Conservation (phyloP, 2,797 vertebrate species). For the Pogonophryne albipinna region DNA sequence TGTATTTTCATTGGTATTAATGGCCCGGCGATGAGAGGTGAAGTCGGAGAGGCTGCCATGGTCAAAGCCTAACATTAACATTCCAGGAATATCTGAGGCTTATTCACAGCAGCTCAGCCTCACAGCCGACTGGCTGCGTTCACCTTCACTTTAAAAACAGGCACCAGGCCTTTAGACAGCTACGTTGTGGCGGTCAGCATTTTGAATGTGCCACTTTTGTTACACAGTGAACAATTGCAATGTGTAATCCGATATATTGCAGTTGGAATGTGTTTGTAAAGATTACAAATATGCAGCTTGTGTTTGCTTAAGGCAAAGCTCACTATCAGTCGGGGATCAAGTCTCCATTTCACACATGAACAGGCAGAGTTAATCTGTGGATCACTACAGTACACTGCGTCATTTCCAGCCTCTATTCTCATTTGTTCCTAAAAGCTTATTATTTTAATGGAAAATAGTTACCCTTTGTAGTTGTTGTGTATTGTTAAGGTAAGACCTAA, state of each 20-base stretch:
- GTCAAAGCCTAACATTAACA: constrained; percentile 81
- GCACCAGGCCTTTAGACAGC: constrained; percentile 37
- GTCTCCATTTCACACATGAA: constrained; percentile 89
- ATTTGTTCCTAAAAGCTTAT: constrained; percentile 60
- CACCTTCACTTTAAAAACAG: constrained; percentile 65
- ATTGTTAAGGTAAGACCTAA: constrained; percentile 48
- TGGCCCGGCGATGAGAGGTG: constrained; percentile 61
- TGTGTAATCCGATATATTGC: constrained; percentile 79
- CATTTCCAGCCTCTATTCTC: constrained; percentile 58
- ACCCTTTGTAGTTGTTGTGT: constrained; percentile 52
- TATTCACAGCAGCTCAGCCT: constrained; percentile 65
- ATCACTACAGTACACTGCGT: constrained; percentile 82
- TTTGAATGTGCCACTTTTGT: constrained; percentile 71
- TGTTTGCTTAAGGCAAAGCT: constrained; percentile 78
- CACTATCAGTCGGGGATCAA: constrained; percentile 85
- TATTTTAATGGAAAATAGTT: constrained; percentile 68
- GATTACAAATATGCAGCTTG: constrained; percentile 70
- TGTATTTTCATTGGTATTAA: constrained; percentile 73
- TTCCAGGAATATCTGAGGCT: constrained; percentile 80
- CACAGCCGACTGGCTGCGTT: constrained; percentile 54
- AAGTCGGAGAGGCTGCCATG: constrained; percentile 59
- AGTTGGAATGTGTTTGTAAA: constrained; percentile 74
- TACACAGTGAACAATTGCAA: constrained; percentile 58
- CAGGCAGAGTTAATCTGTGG: constrained; percentile 86
- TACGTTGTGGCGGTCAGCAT: constrained; percentile 64